These are phyloP conservation scores for Megaustenia siamemsis DNA, from an alignment of 2,888 invertebrate species.

Conservation along the genomic window DNA sequence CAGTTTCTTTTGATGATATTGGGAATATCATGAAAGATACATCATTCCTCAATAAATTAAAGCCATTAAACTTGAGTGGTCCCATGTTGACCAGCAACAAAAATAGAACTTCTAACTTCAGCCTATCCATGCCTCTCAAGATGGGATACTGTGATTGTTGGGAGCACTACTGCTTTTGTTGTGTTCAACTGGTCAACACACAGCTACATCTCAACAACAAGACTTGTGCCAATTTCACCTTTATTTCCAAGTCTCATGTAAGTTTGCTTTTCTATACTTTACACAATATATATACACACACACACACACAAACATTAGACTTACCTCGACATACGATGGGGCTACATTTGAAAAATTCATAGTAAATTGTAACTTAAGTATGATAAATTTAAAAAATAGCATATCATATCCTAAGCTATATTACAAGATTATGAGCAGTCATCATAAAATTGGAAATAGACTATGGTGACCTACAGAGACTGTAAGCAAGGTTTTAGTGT, in stretches of 20 bases:
- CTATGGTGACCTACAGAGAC: too few species aligned
- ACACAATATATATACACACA: too few species aligned
- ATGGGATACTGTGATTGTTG: slow-evolving; percentile 72
- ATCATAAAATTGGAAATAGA: too few species aligned
- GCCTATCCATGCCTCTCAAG: slow-evolving; percentile 59
- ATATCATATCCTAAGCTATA: too few species aligned
- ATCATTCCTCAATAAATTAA: slow-evolving; percentile 68
- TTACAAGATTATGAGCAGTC: too few species aligned
- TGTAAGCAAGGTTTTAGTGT: too few species aligned
- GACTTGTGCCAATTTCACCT: slow-evolving; percentile 71
- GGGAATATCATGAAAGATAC: slow-evolving; percentile 74
- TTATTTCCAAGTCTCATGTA: slow-evolving; percentile 74
- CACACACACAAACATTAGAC: too few species aligned
- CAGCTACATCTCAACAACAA: slow-evolving; percentile 69
- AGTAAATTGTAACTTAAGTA: too few species aligned
- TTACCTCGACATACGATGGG: too few species aligned
- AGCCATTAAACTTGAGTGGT: slow-evolving; percentile 58
- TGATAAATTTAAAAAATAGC: too few species aligned
- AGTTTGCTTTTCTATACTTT: slow-evolving; percentile 51
- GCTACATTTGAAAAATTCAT: too few species aligned
- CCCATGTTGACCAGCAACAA: slow-evolving; percentile 57
- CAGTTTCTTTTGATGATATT: slow-evolving; percentile 70
- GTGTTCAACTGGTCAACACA: slow-evolving; percentile 67
- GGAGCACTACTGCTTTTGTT: slow-evolving; percentile 72
- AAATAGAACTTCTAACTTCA: slow-evolving; percentile 60